phyloP scores from a whole-genome alignment of 2,888 invertebrate species.

The Frankliniella intonsa region DNA sequence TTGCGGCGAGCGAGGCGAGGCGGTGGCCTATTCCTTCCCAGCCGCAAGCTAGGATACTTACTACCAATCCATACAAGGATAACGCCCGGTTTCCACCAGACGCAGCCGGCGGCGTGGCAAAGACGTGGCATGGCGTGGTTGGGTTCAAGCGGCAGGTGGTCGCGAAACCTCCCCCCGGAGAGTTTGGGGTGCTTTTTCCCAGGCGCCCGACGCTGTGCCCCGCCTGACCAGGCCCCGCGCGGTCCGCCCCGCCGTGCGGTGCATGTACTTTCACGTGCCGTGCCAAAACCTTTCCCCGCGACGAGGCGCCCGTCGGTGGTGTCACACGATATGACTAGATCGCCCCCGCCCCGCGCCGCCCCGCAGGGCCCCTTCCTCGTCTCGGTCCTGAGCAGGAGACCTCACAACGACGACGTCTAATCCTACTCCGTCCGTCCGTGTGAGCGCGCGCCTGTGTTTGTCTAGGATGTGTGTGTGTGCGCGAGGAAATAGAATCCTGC shows the following conservation, averaged over 20 bases:
- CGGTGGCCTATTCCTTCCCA: no score
- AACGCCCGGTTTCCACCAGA: neutral
- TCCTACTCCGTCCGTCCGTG: neutral
- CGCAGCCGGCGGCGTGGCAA: neutral
- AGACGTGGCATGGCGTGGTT: no score
- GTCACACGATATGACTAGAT: slow-evolving; percentile 13
- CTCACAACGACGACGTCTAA: slow-evolving; percentile 15
- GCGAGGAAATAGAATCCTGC: neutral
- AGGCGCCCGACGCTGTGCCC: neutral
- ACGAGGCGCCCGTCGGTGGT: neutral
- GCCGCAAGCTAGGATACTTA: no score
- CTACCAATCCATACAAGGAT: neutral
- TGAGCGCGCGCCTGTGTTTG: neutral
- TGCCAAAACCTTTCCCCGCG: neutral
- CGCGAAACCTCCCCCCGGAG: neutral
- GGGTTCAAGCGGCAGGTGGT: no score
- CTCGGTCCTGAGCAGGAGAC: neutral
- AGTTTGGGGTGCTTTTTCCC: neutral
- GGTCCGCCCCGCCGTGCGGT: neutral
- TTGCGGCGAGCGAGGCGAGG: neutral
- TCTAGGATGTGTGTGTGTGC: neutral
- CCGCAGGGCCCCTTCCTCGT: neutral
- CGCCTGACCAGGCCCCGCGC: neutral
- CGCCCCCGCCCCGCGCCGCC: neutral
- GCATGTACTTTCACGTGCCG: neutral